These are phyloP conservation scores for Lutraria lutraria DNA, from an alignment of 2,888 invertebrate genomes.

Conservation along the genomic window DNA sequence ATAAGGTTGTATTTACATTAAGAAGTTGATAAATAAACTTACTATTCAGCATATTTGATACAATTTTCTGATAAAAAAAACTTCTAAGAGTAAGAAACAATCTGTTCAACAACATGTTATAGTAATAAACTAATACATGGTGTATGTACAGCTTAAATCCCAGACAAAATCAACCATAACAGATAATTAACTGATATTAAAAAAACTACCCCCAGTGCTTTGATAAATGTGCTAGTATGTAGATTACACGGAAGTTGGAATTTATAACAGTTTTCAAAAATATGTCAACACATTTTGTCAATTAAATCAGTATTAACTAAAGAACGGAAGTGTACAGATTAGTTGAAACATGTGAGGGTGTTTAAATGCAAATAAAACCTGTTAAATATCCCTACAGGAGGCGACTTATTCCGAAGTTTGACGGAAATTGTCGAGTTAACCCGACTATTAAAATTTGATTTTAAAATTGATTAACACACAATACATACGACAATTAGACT, in stretches of 20 bases:
- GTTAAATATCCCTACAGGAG: neutral
- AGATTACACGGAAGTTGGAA: neutral
- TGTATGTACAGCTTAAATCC: too few relatives aligned
- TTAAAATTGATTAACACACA: neutral
- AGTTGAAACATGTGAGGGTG: neutral
- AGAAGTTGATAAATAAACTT: too few relatives aligned
- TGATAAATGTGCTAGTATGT: neutral
- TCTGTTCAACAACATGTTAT: too few relatives aligned
- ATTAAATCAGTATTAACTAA: slow-evolving; percentile 1
- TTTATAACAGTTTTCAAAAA: neutral
- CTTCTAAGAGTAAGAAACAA: too few relatives aligned
- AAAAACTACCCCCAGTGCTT: neutral
- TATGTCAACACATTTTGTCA: slow-evolving; percentile 19
- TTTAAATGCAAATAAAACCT: neutral
- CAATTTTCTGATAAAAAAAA: too few relatives aligned
- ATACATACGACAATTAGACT: too few relatives aligned
- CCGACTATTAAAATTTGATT: neutral
- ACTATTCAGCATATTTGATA: too few relatives aligned
- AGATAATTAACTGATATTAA: neutral
- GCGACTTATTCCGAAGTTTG: neutral
- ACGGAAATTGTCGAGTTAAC: neutral
- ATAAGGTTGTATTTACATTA: too few relatives aligned
- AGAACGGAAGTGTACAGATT: slow-evolving; percentile 6
- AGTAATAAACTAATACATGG: too few relatives aligned
- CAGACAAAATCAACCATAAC: too few relatives aligned